Conservation (phyloP, 1,140 invertebrate genomes). For the Zelostemma sp. region DNA sequence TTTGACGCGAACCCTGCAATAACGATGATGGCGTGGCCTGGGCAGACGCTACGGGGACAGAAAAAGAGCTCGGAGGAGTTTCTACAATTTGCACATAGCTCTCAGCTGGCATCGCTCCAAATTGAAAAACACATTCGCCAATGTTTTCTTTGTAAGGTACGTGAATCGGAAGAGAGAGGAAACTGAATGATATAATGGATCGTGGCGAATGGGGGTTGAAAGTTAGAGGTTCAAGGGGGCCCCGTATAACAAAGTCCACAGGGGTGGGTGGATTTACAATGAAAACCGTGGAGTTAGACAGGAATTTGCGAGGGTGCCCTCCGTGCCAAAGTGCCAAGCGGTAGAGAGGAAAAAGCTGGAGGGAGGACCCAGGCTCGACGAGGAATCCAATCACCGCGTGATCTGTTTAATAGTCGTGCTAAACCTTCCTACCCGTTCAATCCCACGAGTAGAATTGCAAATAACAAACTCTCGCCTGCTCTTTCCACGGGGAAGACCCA, state of each 20-base stretch:
- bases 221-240: conserved; percentile 61
- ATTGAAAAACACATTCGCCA: conserved; percentile 61
- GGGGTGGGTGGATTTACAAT: conserved; percentile 68
- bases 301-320: conserved; percentile 65
- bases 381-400: conserved; percentile 67
- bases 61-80: conserved; percentile 26
- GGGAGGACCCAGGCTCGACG: conserved; percentile 46
- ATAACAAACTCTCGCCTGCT: conserved; percentile 57
- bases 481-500: conserved; percentile 24
- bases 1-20: not conserved
- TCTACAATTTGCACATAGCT: conserved; percentile 42
- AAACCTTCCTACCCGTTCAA: conserved; percentile 55
- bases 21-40: conserved; percentile 15
- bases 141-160: conserved; percentile 57
- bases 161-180: conserved; percentile 49
- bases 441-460: conserved; percentile 61
- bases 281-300: conserved; percentile 67
- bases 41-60: too few species aligned
- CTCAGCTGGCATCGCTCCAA: conserved; percentile 54
- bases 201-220: conserved; percentile 63
- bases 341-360: conserved; percentile 46
- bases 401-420: conserved; percentile 65
- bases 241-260: conserved; percentile 30
- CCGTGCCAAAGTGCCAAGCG: conserved; percentile 33
- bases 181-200: conserved; percentile 65